These are phyloP conservation scores for Selenia dentaria DNA, from an alignment of 2,888 invertebrate species.

Conservation along the genomic window DNA sequence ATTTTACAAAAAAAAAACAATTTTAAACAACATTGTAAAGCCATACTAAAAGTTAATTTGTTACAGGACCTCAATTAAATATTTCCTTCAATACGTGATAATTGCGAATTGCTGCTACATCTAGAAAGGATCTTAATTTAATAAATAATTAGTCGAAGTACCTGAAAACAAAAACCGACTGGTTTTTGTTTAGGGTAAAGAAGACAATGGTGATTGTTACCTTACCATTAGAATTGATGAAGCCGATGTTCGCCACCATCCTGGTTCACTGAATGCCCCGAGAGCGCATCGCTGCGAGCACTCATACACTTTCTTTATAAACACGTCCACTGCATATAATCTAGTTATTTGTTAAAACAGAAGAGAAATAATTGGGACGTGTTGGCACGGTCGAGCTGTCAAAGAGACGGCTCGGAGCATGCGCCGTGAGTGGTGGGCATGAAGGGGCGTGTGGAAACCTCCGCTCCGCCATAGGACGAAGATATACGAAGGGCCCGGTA, in stretches of 20 bases:
- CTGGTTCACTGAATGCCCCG: constrained; percentile 50
- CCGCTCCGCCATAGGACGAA: constrained; percentile 68
- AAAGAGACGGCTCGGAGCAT: constrained; percentile 56
- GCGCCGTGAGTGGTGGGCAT: constrained; percentile 68
- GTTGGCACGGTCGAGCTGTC: constrained; percentile 69
- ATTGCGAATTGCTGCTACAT: no score
- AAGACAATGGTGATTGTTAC: constrained; percentile 39
- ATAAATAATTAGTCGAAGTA: no score
- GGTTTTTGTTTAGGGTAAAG: no score
- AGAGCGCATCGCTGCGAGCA: constrained; percentile 46
- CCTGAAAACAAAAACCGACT: no score
- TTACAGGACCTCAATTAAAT: no score
- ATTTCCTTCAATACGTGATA: no score
- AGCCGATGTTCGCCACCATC: constrained; percentile 77
- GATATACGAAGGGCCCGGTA: constrained; percentile 44
- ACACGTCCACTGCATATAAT: constrained; percentile 19
- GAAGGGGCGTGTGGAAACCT: constrained; percentile 67
- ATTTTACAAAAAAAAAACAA: not conserved
- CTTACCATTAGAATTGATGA: constrained; percentile 75
- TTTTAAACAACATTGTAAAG: not conserved
- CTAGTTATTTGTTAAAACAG: constrained; percentile 39
- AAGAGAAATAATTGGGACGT: constrained; percentile 62
- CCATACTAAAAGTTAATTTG: no score
- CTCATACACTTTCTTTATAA: constrained; percentile 10
- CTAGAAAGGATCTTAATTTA: no score